Evolutionary conservation across 1,140 invertebrate genomes (phyloP).

Genomic region (Acromyrmex echinatior): DNA sequence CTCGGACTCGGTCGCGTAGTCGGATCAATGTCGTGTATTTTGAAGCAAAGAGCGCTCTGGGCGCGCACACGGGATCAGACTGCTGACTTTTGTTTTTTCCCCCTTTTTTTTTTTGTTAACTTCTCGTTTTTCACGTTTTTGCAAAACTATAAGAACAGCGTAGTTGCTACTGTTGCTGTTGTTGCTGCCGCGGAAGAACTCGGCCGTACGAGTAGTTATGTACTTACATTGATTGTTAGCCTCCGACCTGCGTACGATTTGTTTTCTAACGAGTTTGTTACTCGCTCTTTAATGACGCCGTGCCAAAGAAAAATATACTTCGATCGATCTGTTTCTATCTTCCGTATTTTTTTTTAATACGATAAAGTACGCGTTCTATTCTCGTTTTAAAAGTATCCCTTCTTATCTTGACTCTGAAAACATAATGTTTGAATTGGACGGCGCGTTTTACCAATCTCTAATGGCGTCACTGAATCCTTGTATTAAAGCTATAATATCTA

Average conservation of each 20-base stretch:
- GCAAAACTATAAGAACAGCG: not conserved
- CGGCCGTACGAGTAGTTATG: not conserved
- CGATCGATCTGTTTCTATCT: not conserved
- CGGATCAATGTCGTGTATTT: conserved; percentile 56
- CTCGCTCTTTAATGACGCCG: conserved; percentile 1
- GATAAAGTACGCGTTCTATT: not conserved
- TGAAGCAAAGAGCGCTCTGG: not conserved
- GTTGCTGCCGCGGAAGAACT: not conserved
- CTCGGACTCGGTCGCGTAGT: conserved; percentile 1
- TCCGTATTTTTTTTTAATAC: not conserved
- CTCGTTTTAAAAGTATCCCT: not conserved
- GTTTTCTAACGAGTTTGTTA: not conserved
- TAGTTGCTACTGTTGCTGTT: not conserved
- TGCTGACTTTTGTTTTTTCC: not conserved
- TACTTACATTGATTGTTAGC: conserved; percentile 32
- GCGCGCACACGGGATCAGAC: conserved; percentile 6
- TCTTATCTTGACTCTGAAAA: not conserved
- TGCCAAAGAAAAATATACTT: not conserved
- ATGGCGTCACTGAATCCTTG: not conserved
- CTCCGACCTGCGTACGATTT: not conserved
- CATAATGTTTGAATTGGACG: not conserved
- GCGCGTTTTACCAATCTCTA: conserved; percentile 5
- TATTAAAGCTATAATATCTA: conserved; percentile 16
- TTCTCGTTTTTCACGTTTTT: conserved; percentile 16
- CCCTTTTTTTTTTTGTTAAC: not conserved